Evolutionary conservation across 2,113 vertebrate species (phyloP).

Genomic region (Phylloscopus whistleri): DNA sequence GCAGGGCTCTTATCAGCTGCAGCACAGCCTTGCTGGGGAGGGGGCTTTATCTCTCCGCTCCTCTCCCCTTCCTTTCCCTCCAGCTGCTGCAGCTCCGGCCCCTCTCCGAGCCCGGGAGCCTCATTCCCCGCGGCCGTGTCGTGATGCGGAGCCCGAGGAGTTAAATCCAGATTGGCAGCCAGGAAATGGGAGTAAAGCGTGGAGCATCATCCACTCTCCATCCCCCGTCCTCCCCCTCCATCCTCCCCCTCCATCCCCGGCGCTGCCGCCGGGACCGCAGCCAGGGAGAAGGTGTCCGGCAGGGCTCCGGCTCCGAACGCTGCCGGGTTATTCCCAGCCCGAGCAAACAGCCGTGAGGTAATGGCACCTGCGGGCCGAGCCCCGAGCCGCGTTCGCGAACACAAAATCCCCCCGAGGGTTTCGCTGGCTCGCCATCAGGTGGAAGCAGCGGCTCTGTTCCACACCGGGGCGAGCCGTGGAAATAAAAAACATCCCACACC

Average conservation of each 20-base stretch:
- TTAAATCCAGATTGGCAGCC: constrained; percentile 34
- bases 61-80: not conserved
- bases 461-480: not conserved
- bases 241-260: not conserved
- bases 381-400: not conserved
- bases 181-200: constrained; percentile 34
- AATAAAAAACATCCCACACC: not conserved
- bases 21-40: constrained; percentile 34
- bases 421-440: not conserved
- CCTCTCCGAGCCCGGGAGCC: not conserved
- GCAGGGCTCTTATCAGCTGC: constrained; percentile 73
- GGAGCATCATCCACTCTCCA: not conserved
- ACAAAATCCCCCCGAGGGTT: not conserved
- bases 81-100: not conserved
- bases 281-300: constrained; percentile 17
- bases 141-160: not conserved
- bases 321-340: constrained; percentile 15
- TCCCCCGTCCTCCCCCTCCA: not conserved
- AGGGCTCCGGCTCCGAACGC: not conserved
- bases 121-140: not conserved
- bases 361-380: constrained; percentile 30
- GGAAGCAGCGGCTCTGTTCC: not conserved
- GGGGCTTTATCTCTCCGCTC: not conserved
- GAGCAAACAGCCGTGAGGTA: constrained; percentile 20
- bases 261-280: not conserved